phyloP scores from a whole-genome alignment of 2,797 vertebrate species.

The Parauchenoglanis punctatus region DNA sequence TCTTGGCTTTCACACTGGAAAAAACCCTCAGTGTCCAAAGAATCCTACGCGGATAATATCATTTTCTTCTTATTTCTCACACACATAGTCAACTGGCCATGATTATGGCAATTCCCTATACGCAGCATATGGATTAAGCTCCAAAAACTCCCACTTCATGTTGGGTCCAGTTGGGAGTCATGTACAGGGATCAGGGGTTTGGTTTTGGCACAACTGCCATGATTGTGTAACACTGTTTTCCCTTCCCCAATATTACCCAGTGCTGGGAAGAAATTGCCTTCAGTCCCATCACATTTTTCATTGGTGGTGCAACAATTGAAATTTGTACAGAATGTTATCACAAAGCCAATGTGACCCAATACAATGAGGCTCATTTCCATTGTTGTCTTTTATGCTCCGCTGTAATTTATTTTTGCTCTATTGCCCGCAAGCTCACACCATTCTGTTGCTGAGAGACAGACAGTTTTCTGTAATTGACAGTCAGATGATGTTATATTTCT shows the following conservation, averaged over 20 bases:
- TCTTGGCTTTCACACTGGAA: constrained; percentile 31
- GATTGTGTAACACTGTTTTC: constrained; percentile 25
- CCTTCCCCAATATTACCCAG: background rate
- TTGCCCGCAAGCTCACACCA: background rate
- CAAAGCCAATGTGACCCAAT: background rate
- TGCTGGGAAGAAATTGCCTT: constrained; percentile 18
- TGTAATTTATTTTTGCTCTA: constrained; percentile 11
- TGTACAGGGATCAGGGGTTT: constrained; percentile 7
- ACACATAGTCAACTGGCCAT: constrained; percentile 9
- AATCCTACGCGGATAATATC: constrained; percentile 29
- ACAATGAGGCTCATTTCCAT: constrained; percentile 21
- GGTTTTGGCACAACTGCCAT: constrained; percentile 26
- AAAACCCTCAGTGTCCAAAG: constrained; percentile 30
- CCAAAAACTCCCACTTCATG: constrained; percentile 20
- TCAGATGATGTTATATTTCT: background rate
- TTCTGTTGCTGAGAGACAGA: constrained; percentile 29
- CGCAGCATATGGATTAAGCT: constrained; percentile 19
- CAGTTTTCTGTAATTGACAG: constrained; percentile 27
- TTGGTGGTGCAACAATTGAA: background rate
- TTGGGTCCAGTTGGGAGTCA: constrained; percentile 23
- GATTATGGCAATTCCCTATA: constrained; percentile 19
- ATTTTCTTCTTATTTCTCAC: constrained; percentile 38
- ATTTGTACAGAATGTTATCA: constrained; percentile 13
- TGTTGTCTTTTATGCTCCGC: constrained; percentile 11
- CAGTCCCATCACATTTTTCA: constrained; percentile 21